These are phyloP conservation scores for Sebastes dallii DNA, from an alignment of 2,797 vertebrate genomes.

Conservation along the genomic window DNA sequence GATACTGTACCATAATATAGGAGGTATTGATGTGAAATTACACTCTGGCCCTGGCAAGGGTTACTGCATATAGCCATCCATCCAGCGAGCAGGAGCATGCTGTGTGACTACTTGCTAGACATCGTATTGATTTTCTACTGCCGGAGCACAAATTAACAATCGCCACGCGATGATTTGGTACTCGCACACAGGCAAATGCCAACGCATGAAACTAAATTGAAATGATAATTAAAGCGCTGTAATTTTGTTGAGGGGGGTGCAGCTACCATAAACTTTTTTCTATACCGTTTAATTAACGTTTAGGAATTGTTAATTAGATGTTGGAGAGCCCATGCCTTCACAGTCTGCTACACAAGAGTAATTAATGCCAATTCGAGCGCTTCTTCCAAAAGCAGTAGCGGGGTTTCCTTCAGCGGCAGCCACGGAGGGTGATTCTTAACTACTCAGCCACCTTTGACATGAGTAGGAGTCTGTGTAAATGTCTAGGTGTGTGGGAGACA, in stretches of 20 bases:
- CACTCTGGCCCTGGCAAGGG: constrained; percentile 23
- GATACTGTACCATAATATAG: neutral
- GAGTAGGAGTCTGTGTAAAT: constrained; percentile 7
- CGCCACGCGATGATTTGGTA: constrained; percentile 40
- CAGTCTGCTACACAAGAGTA: constrained; percentile 70
- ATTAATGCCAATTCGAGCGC: constrained; percentile 70
- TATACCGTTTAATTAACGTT: constrained; percentile 69
- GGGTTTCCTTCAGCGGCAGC: constrained; percentile 16
- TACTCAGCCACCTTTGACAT: constrained; percentile 40
- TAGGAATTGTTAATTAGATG: constrained; percentile 67
- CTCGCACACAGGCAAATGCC: constrained; percentile 35
- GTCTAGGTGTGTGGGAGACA: neutral
- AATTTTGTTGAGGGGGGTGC: constrained; percentile 48
- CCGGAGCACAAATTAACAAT: constrained; percentile 57
- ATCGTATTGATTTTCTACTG: constrained; percentile 63
- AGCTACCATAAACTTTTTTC: constrained; percentile 47
- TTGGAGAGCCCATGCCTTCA: constrained; percentile 59
- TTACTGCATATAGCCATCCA: constrained; percentile 39
- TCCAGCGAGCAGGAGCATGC: constrained; percentile 34
- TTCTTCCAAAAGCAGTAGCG: constrained; percentile 16
- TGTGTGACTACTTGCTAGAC: constrained; percentile 56
- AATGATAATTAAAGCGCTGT: constrained; percentile 66
- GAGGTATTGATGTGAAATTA: constrained; percentile 37
- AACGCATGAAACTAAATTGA: constrained; percentile 26
- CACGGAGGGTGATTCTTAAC: constrained; percentile 29